These are phyloP conservation scores for Gymnodraco acuticeps DNA, from an alignment of 2,797 vertebrate species.

Conservation along the genomic window DNA sequence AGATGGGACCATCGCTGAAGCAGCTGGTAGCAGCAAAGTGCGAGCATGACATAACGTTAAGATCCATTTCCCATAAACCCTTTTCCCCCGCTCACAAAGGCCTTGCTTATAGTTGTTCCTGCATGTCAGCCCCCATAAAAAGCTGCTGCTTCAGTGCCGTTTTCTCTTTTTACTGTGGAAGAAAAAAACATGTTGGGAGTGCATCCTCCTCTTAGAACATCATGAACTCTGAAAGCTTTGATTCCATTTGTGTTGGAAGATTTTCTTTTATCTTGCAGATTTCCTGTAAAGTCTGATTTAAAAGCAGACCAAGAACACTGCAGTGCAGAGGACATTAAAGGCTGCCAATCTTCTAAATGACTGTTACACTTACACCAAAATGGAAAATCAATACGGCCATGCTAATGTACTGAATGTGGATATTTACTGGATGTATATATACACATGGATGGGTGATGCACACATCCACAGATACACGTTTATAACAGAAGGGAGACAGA, in stretches of 20 bases:
- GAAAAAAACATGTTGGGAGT: not conserved
- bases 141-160: not conserved
- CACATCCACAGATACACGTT: constrained; percentile 19
- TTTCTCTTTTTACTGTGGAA: constrained; percentile 3
- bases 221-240: constrained; percentile 19
- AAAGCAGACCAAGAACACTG: constrained; percentile 2
- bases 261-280: not conserved
- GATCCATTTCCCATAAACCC: not conserved
- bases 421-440: not conserved
- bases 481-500: constrained; percentile 16
- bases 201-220: constrained; percentile 6
- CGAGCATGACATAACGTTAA: not conserved
- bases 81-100: constrained; percentile 1
- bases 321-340: not conserved
- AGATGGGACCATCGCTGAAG: not conserved
- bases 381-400: constrained; percentile 20
- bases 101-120: not conserved
- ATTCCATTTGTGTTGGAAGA: constrained; percentile 11
- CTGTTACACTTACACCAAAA: not conserved
- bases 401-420: constrained; percentile 17
- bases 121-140: not conserved
- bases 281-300: constrained; percentile 23
- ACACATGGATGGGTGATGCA: not conserved
- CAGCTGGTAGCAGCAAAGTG: constrained; percentile 1
- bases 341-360: not conserved